phyloP scores from a whole-genome alignment of 2,113 vertebrate genomes.

The Herpetotheres cachinnans region DNA sequence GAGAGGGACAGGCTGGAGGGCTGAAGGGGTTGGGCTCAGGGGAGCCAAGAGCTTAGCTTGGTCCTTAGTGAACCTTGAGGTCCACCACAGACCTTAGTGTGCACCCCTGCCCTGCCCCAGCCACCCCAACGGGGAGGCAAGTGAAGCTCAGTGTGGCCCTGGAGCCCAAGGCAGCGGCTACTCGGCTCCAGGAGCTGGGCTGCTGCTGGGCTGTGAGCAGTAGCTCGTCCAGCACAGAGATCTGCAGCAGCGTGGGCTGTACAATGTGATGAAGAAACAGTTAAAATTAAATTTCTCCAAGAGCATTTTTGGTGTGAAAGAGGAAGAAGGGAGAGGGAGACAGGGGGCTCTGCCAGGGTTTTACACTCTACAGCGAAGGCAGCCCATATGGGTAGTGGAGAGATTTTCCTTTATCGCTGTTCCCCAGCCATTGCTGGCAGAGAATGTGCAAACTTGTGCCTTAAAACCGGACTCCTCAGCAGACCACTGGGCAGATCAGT shows the following conservation, averaged over 20 bases:
- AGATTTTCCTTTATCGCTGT: not conserved
- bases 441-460: not conserved
- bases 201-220: not conserved
- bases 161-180: not conserved
- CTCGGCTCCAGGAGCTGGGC: not conserved
- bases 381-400: not conserved
- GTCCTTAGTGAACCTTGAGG: not conserved
- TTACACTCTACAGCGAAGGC: not conserved
- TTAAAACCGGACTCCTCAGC: not conserved
- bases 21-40: not conserved
- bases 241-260: not conserved
- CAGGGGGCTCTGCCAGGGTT: not conserved
- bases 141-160: not conserved
- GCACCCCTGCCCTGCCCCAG: not conserved
- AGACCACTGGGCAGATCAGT: not conserved
- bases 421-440: not conserved
- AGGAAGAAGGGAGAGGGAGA: not conserved
- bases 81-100: not conserved
- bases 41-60: not conserved
- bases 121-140: not conserved
- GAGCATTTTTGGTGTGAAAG: not conserved
- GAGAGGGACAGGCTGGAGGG: not conserved
- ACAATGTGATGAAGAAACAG: not conserved
- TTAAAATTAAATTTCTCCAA: slow-evolving; percentile 8
- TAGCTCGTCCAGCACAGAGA: not conserved